Base-by-base conservation (phyloP, 1,140 invertebrate species). In the Leucophenga varia region DNA sequence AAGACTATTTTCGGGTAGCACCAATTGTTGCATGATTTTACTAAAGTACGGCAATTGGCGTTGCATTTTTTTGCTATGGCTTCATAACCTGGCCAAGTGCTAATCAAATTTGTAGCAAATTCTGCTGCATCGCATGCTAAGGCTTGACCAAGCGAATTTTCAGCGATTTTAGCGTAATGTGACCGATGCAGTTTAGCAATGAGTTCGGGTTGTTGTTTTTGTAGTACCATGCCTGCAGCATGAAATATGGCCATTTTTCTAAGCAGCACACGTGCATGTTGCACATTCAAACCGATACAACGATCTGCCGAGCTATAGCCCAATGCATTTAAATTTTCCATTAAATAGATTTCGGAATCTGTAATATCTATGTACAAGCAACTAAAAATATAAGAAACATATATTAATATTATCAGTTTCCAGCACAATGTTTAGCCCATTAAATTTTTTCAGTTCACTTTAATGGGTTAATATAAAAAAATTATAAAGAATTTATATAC, bases 11-110 rank as follows among this genome's bases (percentile, higher is more conserved):
- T 50, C 43, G 1, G 58, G 38, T 45, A 53, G 17, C 5, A 71
- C 59, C 3, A 63, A 25, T 30, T 35, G 12, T 12, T 21, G 9
- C 2, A 71, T 54, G 14, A 45, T 43, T 7, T 30, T 28, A 2
- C 37, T 14, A 43, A 56, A 71, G 0, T 25, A 13, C 41, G 46
- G 31, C 54, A 76, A 35, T 72, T 68, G 20, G 49, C 22, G 17
- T 75, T 14, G 78, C 72, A 43, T 73, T 45, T 67, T 72, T 0
- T 3, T 18, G 61, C 50, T 2, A 82, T 34, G n/a, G 63, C 52
- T 1, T 41, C 9, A 22, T 81, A 20, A 48, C 80, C 80, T 0
- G 69, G 55, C 0, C 69, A 49, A 19, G 76, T 74, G 12, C 76
- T 77, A 40, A 51, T 35, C 2, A 43, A 17, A n/a, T 60, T 49